Percentiles rank a stretch among this genome's conserved stretches.
phyloP scores from a whole-genome alignment of 2,113 vertebrate species.

The Uria lomvia region DNA sequence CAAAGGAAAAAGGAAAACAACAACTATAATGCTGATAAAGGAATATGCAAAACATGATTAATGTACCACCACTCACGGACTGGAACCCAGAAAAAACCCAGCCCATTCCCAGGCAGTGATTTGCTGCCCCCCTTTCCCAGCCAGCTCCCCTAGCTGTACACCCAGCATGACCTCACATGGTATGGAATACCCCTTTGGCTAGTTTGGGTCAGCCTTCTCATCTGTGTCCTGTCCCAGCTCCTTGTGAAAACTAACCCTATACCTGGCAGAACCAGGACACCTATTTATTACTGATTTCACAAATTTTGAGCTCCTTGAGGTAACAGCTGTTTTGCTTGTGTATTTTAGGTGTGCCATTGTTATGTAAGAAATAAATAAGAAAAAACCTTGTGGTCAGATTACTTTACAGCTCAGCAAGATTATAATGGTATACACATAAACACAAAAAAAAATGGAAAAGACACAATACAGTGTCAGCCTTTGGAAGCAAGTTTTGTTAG shows the following conservation, averaged over 20 bases:
- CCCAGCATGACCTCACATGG: not conserved
- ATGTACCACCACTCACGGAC: not conserved
- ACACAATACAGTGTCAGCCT: not conserved
- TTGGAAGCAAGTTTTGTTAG: not conserved
- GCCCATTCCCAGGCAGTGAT: not conserved
- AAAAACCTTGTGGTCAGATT: not conserved
- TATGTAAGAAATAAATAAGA: not conserved
- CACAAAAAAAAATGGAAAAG: not conserved
- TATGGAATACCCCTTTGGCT: not conserved
- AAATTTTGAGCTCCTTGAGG: not conserved
- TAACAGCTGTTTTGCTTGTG: not conserved
- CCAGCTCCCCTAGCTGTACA: not conserved
- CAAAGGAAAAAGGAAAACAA: not conserved
- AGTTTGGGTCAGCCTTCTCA: not conserved
- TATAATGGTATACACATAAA: not conserved
- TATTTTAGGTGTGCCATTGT: not conserved
- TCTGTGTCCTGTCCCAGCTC: not conserved
- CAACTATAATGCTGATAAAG: not conserved
- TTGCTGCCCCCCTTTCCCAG: not conserved
- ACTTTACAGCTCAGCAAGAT: not conserved
- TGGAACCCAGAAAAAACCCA: not conserved
- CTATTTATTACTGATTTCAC: not conserved
- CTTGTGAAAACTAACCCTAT: not conserved
- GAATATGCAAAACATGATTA: not conserved
- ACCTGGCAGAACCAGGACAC: not conserved